Conservation (phyloP, 2,113 vertebrate genomes). For the Aphyosemion australe region DNA sequence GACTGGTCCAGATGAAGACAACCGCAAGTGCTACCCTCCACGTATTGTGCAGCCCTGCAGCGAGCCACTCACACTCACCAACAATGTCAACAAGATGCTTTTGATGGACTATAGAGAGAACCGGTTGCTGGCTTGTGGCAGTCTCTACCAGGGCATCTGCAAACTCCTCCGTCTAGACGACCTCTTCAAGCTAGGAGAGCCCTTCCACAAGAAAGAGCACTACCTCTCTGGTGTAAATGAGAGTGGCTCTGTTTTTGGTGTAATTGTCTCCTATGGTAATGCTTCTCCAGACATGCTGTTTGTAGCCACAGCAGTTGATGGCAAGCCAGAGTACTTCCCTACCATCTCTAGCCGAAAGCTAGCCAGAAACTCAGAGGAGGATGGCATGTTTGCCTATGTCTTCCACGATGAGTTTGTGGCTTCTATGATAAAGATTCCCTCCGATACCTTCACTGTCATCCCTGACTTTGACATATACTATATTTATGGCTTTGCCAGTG, state of each 20-base stretch:
- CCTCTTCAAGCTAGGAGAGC: constrained; percentile 97
- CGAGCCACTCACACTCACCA: constrained; percentile 88
- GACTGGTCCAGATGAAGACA: constrained; percentile 97
- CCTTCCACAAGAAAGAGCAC: constrained; percentile 98
- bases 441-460: constrained; percentile 96
- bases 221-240: constrained; percentile 97
- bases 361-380: constrained; percentile 94
- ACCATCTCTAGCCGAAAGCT: constrained; percentile 97
- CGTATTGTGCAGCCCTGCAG: constrained; percentile 96
- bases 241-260: constrained; percentile 95
- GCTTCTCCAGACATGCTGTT: constrained; percentile 94
- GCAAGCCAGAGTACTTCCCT: constrained; percentile 97
- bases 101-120: constrained; percentile 98
- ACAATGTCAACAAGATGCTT: constrained; percentile 99
- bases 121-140: constrained; percentile 93
- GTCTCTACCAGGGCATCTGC: constrained; percentile 97
- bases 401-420: constrained; percentile 99
- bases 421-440: constrained; percentile 98
- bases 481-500: constrained; percentile 96
- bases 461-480: constrained; percentile 99
- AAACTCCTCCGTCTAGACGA: constrained; percentile 95
- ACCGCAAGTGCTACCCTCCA: constrained; percentile 97
- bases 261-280: constrained; percentile 94
- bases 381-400: constrained; percentile 97
- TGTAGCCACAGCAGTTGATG: constrained; percentile 95